A percentile compares a stretch with the other conserved stretches of the same genome.
phyloP scores from a whole-genome alignment of 2,113 vertebrate species.

The Lynx canadensis region DNA sequence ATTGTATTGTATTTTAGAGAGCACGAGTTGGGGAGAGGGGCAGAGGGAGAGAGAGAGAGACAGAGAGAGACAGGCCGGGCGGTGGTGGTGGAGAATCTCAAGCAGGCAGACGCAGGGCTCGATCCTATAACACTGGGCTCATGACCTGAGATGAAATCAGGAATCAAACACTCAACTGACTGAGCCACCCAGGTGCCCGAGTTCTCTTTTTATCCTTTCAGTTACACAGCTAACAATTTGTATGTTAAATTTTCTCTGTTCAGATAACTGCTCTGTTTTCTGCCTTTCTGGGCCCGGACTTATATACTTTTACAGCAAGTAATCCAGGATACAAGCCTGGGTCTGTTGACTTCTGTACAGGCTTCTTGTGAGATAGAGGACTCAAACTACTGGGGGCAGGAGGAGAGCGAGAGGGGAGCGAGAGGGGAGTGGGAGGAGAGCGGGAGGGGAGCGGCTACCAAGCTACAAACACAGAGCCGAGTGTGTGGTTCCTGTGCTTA shows the following conservation, averaged over 20 bases:
- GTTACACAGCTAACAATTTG: background rate
- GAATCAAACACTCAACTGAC: no score
- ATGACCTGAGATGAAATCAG: no score
- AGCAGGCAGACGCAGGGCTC: no score
- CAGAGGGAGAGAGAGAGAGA: no score
- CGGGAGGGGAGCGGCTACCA: background rate
- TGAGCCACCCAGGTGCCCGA: no score
- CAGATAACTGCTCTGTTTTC: background rate
- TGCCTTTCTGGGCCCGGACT: background rate
- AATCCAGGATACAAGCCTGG: background rate
- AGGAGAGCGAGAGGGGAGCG: fast-evolving
- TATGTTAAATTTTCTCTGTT: background rate
- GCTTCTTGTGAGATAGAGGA: background rate
- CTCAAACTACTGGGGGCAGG: background rate
- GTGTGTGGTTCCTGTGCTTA: background rate
- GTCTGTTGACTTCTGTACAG: background rate
- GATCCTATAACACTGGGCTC: no score
- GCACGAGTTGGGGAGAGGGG: no score
- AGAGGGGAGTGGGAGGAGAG: no score
- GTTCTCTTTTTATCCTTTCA: background rate
- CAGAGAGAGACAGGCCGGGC: no score
- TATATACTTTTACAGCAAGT: background rate
- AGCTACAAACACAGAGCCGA: background rate
- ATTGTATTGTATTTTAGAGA: no score
- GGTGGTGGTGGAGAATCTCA: no score